Evolutionary conservation across 2,113 vertebrate species (phyloP).

Genomic region (Monarcha castaneiventris): DNA sequence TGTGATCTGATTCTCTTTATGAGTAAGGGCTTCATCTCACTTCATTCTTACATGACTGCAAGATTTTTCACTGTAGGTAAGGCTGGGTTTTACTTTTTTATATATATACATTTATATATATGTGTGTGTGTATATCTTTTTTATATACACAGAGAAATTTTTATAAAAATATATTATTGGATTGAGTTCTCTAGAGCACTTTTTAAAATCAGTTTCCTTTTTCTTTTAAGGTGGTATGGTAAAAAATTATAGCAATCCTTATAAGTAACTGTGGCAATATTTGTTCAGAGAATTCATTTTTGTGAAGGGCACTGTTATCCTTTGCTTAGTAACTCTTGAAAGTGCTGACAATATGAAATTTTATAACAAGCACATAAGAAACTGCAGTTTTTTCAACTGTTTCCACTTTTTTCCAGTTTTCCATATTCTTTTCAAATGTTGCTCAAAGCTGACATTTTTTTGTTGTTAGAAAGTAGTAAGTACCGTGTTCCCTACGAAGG

Average conservation of each 20-base stretch:
- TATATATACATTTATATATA: not conserved
- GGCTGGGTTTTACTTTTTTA: not conserved
- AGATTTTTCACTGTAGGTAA: slow-evolving; percentile 47
- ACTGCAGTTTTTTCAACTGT: not conserved
- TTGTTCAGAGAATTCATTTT: not conserved
- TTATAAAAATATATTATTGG: not conserved
- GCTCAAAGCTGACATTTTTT: not conserved
- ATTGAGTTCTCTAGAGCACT: not conserved
- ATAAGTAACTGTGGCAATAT: not conserved
- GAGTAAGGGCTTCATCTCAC: not conserved
- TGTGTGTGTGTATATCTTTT: not conserved
- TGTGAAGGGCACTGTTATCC: not conserved
- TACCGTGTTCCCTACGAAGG: fast-evolving
- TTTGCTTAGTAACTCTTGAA: not conserved
- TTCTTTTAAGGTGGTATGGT: not conserved
- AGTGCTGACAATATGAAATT: not conserved
- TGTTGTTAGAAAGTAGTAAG: not conserved
- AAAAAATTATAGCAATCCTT: not conserved
- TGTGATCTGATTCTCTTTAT: not conserved
- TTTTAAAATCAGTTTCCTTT: not conserved
- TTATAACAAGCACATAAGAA: not conserved
- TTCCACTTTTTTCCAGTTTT: not conserved
- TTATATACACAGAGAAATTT: not conserved
- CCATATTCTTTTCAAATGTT: not conserved
- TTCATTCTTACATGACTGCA: not conserved